Evolutionary conservation across 2,113 vertebrate species (phyloP).

Genomic region (Callithrix jacchus): DNA sequence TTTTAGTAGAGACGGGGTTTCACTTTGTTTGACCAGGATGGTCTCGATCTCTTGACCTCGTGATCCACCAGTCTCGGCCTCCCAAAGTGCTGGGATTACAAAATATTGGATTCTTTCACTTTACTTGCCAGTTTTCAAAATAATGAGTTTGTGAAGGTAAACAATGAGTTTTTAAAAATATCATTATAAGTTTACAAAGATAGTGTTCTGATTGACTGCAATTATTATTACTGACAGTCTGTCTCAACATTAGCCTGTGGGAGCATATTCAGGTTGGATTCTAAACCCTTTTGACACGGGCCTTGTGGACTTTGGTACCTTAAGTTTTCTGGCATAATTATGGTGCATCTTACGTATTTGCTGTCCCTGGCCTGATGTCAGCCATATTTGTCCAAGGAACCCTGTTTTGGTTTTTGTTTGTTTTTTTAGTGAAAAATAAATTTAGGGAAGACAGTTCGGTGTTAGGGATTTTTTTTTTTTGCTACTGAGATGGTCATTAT

Average conservation of each 20-base stretch:
- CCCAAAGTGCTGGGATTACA: no score
- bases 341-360: not conserved
- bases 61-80: no score
- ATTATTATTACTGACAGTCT: not conserved
- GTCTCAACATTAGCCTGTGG: not conserved
- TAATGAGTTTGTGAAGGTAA: not conserved
- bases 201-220: not conserved
- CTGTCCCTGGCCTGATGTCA: not conserved
- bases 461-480: not conserved
- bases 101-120: not conserved
- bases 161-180: not conserved
- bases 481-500: not conserved
- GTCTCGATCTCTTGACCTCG: no score
- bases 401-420: not conserved
- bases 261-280: not conserved
- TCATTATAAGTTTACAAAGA: not conserved
- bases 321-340: not conserved
- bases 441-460: not conserved
- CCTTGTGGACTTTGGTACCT: not conserved
- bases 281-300: not conserved
- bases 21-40: no score
- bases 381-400: not conserved
- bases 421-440: not conserved
- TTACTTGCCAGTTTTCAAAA: slow-evolving; percentile 2
- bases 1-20: no score